Evolutionary conservation across 1,140 invertebrate genomes (phyloP).

Genomic region (Drosophila asahinai): DNA sequence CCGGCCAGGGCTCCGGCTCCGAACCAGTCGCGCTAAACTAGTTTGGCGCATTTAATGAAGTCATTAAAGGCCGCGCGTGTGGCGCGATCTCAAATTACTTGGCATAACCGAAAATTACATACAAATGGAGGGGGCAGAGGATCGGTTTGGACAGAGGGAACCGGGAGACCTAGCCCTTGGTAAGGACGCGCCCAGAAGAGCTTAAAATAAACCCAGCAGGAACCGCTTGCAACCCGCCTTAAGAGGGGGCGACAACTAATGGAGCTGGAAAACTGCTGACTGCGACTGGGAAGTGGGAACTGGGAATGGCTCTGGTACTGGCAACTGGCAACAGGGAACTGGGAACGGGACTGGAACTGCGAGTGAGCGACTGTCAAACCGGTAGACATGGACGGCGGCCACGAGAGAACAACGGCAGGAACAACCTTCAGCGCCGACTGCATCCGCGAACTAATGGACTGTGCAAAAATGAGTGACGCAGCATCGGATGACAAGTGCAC

Average conservation of each 20-base stretch:
- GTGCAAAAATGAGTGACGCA: constrained; percentile 82
- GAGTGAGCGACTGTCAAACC: constrained; percentile 77
- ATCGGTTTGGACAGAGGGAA: no score
- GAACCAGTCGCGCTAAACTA: constrained; percentile 61
- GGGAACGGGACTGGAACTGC: constrained; percentile 31
- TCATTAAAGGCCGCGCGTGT: constrained; percentile 84
- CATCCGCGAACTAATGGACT: constrained; percentile 81
- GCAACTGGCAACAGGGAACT: constrained; percentile 5
- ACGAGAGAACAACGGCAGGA: constrained; percentile 30
- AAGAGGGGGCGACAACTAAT: constrained; percentile 58
- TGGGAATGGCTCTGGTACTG: constrained; percentile 3
- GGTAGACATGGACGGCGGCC: constrained; percentile 52
- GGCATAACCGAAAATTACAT: constrained; percentile 81
- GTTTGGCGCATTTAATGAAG: constrained; percentile 81
- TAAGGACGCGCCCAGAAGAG: constrained; percentile 63
- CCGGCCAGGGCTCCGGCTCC: constrained; percentile 9
- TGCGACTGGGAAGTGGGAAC: constrained; percentile 16
- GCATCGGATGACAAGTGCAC: constrained; percentile 53
- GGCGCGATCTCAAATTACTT: constrained; percentile 83
- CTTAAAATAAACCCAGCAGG: constrained; percentile 69
- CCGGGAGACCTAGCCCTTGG: constrained; percentile 31
- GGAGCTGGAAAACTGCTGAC: constrained; percentile 52
- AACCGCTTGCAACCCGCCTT: constrained; percentile 31
- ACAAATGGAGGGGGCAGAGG: constrained; percentile 39
- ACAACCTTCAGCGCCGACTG: constrained; percentile 74